Base-by-base conservation (phyloP, 2,888 invertebrate species). In the Malthinus seriepunctatus region DNA sequence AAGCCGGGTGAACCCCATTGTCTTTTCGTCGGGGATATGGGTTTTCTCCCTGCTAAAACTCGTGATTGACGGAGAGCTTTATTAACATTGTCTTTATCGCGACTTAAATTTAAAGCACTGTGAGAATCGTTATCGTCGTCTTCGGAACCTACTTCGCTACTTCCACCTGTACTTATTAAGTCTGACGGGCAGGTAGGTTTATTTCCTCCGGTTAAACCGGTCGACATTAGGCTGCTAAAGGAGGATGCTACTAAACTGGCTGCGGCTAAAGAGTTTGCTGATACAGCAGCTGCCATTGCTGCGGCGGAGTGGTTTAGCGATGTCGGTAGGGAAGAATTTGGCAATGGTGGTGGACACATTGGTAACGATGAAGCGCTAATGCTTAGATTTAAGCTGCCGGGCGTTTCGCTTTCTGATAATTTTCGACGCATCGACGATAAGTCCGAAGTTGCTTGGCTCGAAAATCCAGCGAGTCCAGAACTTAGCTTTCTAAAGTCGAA, bases 401-500 rank as follows among this genome's bases (percentile, higher is more conserved):
- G 56, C 1, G 76, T 65, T 56, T 79, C 79, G 49, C 78, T 80
- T 60, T 83, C 81, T 58, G 84, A 84, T 65, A 82, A 82, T 65
- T 83, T 81, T 70, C 82, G 75, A 31, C 82, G 81, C 53, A 76
- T 76, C 51, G 72, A 72, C 11, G 71, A 66, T 31, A 70, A 44
- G 50, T 76, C 75, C 49, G 75, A 72, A 65, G 76, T 69, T 42
- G 80, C 75, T 65, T 81, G 73, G 80, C 69, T 81, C 79, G 78
- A 78, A 69, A 83, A 81, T 71, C 87, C 83, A 62, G 86, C 84
- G 2, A 84, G 71, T 6, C 83, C 83, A 65, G 86, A 85, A 59
- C 88, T 86, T 53, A 90, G 81, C 74, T 93, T 93, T 32, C 95
- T 86, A 74, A 91, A 95, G 77, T 96, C 95, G 76, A 95, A 95